Percentiles rank a stretch among this genome's conserved stretches.
These are phyloP conservation scores for Tipula confusa DNA, from an alignment of 2,888 invertebrate genomes.

Conservation along the genomic window DNA sequence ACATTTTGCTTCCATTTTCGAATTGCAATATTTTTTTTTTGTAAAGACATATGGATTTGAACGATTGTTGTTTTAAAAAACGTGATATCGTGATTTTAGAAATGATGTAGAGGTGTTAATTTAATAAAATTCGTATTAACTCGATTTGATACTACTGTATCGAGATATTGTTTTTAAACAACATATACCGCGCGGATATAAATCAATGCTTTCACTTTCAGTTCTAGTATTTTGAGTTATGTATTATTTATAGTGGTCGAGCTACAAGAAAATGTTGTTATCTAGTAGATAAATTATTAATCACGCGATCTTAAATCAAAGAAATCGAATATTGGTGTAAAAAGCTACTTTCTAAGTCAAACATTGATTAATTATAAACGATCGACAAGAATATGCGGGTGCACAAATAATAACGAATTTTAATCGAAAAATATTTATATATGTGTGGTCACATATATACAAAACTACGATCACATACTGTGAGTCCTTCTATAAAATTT, in stretches of 20 bases:
- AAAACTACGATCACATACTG: too few species aligned
- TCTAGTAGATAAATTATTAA: too few species aligned
- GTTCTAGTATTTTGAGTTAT: background rate
- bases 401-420: too few species aligned
- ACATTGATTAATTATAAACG: too few species aligned
- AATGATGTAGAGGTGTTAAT: background rate
- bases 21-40: background rate
- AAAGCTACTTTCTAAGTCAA: too few species aligned
- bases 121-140: background rate
- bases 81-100: background rate
- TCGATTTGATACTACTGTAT: background rate
- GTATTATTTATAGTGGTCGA: background rate
- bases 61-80: background rate
- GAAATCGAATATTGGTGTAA: too few species aligned
- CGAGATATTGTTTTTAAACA: background rate
- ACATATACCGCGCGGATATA: background rate
- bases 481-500: too few species aligned
- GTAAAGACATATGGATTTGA: background rate
- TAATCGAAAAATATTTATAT: too few species aligned
- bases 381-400: too few species aligned
- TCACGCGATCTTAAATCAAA: too few species aligned
- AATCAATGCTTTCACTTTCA: background rate
- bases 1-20: background rate
- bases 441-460: too few species aligned
- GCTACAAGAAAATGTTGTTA: background rate